Conservation (phyloP, 1,140 invertebrate species). For the Andricus grossulariae region DNA sequence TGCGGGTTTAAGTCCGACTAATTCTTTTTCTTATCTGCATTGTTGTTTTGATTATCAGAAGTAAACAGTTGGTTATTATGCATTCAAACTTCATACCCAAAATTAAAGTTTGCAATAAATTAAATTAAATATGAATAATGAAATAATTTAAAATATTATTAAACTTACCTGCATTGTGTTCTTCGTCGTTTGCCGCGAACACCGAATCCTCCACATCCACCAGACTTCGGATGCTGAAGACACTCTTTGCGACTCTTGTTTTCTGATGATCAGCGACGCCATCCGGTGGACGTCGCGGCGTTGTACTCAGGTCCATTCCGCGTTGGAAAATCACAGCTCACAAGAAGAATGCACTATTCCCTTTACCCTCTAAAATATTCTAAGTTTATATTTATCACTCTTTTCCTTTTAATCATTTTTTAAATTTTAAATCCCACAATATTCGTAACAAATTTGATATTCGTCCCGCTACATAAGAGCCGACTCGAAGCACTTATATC, state of each 20-base stretch:
- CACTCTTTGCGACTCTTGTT: conserved; percentile 76
- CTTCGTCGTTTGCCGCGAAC: conserved; percentile 46
- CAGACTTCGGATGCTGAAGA: conserved; percentile 77
- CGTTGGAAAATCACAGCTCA: conserved; percentile 2
- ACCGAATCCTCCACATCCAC: conserved; percentile 75
- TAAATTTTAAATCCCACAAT: conserved; percentile 15
- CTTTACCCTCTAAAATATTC: conserved; percentile 35
- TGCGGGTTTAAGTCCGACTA: too few relatives aligned
- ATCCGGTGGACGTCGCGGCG: conserved; percentile 63
- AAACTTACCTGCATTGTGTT: conserved; percentile 54
- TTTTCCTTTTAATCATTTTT: not conserved
- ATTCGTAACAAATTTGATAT: conserved; percentile 23
- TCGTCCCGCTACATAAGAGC: not conserved
- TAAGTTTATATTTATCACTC: conserved; percentile 24
- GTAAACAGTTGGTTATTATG: too few relatives aligned
- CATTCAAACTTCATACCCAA: too few relatives aligned
- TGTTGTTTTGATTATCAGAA: too few relatives aligned
- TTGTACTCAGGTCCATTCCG: conserved; percentile 71
- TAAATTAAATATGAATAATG: not conserved
- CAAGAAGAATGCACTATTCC: conserved; percentile 10
- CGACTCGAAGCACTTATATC: conserved; percentile 1
- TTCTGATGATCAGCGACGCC: conserved; percentile 69
- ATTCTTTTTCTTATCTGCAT: too few relatives aligned
- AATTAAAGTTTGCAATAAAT: too few relatives aligned
- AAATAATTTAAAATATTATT: conserved; percentile 23